phyloP scores from a whole-genome alignment of 2,797 vertebrate genomes.

The Gallinago solitaria region DNA sequence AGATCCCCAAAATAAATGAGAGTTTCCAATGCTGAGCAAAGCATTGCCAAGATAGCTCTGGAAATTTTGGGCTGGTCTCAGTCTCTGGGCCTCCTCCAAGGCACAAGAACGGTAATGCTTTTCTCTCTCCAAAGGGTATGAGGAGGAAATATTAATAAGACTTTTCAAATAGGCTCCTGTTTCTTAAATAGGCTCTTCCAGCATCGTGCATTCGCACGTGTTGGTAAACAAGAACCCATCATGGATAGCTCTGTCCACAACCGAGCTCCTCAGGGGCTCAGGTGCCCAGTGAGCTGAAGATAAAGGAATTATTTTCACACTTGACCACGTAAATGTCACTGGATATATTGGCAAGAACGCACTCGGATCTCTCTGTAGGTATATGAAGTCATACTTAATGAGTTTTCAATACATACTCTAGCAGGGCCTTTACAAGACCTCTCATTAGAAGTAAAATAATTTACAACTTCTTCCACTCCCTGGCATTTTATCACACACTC shows the following conservation, averaged over 20 bases:
- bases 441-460: constrained; percentile 6
- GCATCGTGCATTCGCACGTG: neutral
- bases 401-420: neutral
- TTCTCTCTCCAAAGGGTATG: neutral
- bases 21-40: neutral
- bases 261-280: neutral
- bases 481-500: neutral
- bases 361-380: neutral
- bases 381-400: neutral
- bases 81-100: neutral
- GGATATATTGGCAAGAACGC: neutral
- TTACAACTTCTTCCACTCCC: neutral
- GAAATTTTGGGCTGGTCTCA: neutral
- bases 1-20: neutral
- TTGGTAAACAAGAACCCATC: neutral
- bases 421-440: neutral
- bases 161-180: neutral
- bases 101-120: neutral
- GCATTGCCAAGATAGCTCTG: neutral
- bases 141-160: neutral
- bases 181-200: neutral
- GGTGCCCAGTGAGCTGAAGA: neutral
- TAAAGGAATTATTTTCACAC: constrained; percentile 49
- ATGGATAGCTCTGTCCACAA: neutral
- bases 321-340: constrained; percentile 32